phyloP scores from a whole-genome alignment of 2,113 vertebrate species.

The Pao palembangensis region DNA sequence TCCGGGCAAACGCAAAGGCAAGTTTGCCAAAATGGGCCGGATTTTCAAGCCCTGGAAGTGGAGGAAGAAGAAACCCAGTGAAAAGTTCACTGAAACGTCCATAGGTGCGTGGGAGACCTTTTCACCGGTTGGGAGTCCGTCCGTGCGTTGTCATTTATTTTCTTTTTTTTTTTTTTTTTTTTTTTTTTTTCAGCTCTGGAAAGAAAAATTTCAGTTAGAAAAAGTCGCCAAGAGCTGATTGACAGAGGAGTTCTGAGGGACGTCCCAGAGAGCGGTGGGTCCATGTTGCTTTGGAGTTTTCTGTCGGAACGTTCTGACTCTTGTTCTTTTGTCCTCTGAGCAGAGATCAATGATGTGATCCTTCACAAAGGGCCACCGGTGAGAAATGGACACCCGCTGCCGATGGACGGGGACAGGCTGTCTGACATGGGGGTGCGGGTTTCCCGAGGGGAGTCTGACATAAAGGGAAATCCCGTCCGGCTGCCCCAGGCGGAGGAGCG shows the following conservation, averaged over 20 bases:
- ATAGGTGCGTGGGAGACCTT: constrained; percentile 76
- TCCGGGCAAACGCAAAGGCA: constrained; percentile 88
- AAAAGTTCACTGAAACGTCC: constrained; percentile 91
- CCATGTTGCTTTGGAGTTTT: neutral
- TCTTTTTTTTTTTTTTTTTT: constrained; percentile 5
- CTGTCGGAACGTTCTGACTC: neutral
- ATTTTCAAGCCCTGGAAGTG: constrained; percentile 98
- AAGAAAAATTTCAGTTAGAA: constrained; percentile 92
- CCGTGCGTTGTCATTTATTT: neutral
- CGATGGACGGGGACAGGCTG: constrained; percentile 51
- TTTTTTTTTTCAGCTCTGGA: constrained; percentile 82
- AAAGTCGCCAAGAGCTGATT: constrained; percentile 90
- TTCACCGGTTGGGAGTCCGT: neutral
- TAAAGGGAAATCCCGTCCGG: constrained; percentile 61
- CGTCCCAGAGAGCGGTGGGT: constrained; percentile 85
- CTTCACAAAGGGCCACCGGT: constrained; percentile 69
- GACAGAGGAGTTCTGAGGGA: constrained; percentile 90
- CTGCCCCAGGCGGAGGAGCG: constrained; percentile 69
- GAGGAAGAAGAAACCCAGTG: constrained; percentile 95
- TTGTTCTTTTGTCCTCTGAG: constrained; percentile 4
- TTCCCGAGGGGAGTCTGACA: constrained; percentile 70
- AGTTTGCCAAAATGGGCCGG: constrained; percentile 88
- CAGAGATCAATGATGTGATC: constrained; percentile 78
- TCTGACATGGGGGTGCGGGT: constrained; percentile 42
- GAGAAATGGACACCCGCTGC: constrained; percentile 85